A percentile compares a stretch with the other conserved stretches of the same genome.
Conservation (phyloP, 2,888 invertebrate genomes). For the Hermodice carunculata region DNA sequence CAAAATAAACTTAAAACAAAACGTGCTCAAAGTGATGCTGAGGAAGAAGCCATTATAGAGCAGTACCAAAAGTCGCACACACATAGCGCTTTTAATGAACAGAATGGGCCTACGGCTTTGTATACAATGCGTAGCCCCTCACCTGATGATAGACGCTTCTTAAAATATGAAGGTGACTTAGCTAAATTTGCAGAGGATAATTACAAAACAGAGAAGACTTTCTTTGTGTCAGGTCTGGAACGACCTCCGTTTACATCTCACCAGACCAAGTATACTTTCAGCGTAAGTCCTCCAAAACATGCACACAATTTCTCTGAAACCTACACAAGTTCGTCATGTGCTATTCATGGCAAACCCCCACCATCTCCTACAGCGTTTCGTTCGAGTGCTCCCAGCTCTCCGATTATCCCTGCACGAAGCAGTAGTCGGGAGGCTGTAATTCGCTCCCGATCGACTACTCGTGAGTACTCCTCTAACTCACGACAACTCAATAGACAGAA, state of each 20-base stretch:
- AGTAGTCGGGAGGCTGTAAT: constrained; percentile 35
- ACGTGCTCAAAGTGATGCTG: constrained; percentile 73
- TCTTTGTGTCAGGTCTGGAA: constrained; percentile 41
- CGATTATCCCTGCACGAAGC: constrained; percentile 32
- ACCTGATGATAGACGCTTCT: too few species aligned
- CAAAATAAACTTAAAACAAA: constrained; percentile 72
- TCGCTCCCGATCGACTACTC: constrained; percentile 22
- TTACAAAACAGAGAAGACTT: constrained; percentile 29
- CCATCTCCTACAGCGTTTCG: constrained; percentile 20
- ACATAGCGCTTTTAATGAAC: constrained; percentile 6
- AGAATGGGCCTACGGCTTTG: constrained; percentile 9
- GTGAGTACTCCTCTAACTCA: constrained; percentile 27
- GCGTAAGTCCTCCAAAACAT: constrained; percentile 19
- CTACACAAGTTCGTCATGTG: not conserved
- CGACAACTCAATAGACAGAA: too few species aligned
- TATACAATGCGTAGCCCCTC: not conserved
- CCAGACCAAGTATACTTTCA: constrained; percentile 44
- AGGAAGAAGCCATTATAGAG: constrained; percentile 57
- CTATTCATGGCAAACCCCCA: constrained; percentile 14
- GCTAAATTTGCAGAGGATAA: too few species aligned
- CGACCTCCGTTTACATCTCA: constrained; percentile 42
- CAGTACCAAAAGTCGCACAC: constrained; percentile 28
- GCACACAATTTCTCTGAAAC: not conserved
- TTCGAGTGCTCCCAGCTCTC: constrained; percentile 37
- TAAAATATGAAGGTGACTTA: too few species aligned